Percentiles rank a stretch among this genome's conserved stretches.
Evolutionary conservation across 2,797 vertebrate genomes (phyloP).

Genomic region (Hemibagrus guttatus): DNA sequence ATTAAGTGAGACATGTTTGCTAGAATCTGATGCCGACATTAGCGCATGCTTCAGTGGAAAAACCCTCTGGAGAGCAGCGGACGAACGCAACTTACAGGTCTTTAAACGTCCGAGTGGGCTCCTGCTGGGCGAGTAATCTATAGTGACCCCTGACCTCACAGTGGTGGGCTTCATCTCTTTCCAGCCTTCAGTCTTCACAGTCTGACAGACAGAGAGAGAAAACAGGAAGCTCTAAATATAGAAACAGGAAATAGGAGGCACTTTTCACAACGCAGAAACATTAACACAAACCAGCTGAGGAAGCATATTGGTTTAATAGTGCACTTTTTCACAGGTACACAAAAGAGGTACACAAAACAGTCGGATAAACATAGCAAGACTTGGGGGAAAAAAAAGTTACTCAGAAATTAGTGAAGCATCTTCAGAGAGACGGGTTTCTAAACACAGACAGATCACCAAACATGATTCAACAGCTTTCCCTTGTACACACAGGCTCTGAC

Average conservation of each 20-base stretch:
- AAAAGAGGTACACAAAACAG: too few relatives aligned
- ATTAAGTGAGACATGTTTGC: constrained; percentile 18
- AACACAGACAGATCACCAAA: not conserved
- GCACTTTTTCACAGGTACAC: not conserved
- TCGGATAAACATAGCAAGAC: not conserved
- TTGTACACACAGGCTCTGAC: not conserved
- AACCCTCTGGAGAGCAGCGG: not conserved
- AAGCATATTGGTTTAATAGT: not conserved
- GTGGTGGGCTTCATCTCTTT: not conserved
- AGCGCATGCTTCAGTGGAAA: constrained; percentile 27
- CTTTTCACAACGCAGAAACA: not conserved
- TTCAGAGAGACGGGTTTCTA: not conserved
- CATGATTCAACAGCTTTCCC: constrained; percentile 22
- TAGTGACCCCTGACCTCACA: constrained; percentile 39
- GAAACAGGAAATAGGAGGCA: not conserved
- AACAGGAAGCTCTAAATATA: constrained; percentile 22
- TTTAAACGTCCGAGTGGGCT: constrained; percentile 45
- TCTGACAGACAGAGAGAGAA: not conserved
- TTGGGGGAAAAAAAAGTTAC: too few relatives aligned
- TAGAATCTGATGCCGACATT: constrained; percentile 18
- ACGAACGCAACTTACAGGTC: constrained; percentile 38
- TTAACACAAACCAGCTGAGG: not conserved
- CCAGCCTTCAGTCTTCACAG: not conserved
- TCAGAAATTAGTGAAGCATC: not conserved
- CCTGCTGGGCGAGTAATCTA: constrained; percentile 38